These are phyloP conservation scores for Apistogramma diplotaenia DNA, from an alignment of 2,113 vertebrate species.

Conservation along the genomic window DNA sequence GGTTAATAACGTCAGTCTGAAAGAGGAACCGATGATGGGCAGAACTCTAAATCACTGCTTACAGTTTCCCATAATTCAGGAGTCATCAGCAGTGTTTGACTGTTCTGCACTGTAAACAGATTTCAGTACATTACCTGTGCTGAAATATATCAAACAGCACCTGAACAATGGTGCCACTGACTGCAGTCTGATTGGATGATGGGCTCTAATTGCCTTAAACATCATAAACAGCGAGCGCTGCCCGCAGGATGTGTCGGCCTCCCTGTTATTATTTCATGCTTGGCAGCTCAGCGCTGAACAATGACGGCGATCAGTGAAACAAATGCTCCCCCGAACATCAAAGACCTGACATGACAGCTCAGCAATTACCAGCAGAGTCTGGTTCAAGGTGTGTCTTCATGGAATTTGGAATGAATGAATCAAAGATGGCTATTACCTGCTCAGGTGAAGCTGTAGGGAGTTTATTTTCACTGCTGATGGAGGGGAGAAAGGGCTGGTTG, in stretches of 20 bases:
- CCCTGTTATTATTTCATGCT: slow-evolving; percentile 28
- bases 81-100: neutral
- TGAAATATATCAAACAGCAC: neutral
- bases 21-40: neutral
- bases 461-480: neutral
- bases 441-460: neutral
- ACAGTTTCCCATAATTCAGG: neutral
- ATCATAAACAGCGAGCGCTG: neutral
- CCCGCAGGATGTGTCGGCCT: slow-evolving; percentile 24
- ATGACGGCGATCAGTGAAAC: neutral
- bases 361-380: slow-evolving; percentile 4
- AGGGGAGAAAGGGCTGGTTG: neutral
- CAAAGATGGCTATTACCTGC: slow-evolving; percentile 17
- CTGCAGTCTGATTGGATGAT: neutral
- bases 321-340: slow-evolving; percentile 27
- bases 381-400: slow-evolving; percentile 13
- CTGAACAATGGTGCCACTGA: neutral
- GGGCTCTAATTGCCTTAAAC: slow-evolving; percentile 19
- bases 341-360: slow-evolving; percentile 30
- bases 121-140: neutral
- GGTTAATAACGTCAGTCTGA: neutral
- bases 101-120: neutral
- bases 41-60: neutral
- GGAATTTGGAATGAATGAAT: slow-evolving; percentile 22
- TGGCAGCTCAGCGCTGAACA: neutral